phyloP scores from a whole-genome alignment of 2,113 vertebrate species.

The Syngnathus typhle region DNA sequence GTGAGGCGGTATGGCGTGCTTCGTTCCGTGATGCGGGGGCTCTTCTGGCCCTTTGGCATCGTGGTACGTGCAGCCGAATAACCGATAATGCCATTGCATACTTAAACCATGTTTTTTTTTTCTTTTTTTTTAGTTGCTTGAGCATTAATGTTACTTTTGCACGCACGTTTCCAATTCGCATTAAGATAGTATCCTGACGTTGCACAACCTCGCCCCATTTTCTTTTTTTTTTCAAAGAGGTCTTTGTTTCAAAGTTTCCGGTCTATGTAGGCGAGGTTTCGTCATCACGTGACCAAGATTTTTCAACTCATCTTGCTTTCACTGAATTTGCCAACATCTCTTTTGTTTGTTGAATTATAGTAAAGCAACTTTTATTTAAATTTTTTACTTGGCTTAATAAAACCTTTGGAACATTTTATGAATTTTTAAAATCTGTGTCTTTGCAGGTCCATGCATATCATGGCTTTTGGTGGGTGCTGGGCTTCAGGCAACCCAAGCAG shows the following conservation, averaged over 20 bases:
- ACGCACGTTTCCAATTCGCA: too few relatives aligned
- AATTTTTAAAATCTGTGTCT: not conserved
- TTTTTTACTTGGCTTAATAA: too few relatives aligned
- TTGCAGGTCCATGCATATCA: slow-evolving; percentile 53
- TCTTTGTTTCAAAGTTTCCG: not conserved
- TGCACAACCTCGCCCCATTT: too few relatives aligned
- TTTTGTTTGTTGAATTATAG: not conserved
- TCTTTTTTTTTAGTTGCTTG: too few relatives aligned
- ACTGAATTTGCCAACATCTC: too few relatives aligned
- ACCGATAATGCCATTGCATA: not conserved
- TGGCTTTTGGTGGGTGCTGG: slow-evolving; percentile 62
- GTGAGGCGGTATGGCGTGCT: slow-evolving; percentile 44
- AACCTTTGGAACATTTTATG: not conserved
- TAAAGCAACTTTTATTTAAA: not conserved
- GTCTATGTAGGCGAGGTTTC: not conserved
- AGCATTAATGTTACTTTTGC: too few relatives aligned
- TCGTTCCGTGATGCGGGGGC: slow-evolving; percentile 41
- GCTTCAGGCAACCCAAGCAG: slow-evolving; percentile 35
- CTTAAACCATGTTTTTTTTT: too few relatives aligned
- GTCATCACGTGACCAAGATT: not conserved
- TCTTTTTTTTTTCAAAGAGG: not conserved
- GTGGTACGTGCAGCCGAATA: slow-evolving; percentile 49
- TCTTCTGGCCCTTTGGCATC: slow-evolving; percentile 67
- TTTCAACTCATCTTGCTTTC: too few relatives aligned
- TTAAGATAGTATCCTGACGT: too few relatives aligned